phyloP scores from a whole-genome alignment of 2,113 vertebrate species.

The Asarcornis scutulata region DNA sequence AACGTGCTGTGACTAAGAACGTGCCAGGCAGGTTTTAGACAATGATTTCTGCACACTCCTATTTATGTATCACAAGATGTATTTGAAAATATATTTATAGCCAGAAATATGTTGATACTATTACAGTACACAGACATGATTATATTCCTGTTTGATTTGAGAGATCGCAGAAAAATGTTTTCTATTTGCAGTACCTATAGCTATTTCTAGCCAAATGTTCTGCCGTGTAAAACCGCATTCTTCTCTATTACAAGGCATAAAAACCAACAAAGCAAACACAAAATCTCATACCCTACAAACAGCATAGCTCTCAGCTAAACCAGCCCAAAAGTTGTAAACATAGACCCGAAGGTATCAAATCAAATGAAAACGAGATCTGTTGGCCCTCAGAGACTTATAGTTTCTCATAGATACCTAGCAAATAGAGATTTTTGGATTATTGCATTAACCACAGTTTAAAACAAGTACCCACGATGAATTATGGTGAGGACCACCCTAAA shows the following conservation, averaged over 20 bases:
- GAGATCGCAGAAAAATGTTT: background rate
- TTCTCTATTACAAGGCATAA: constrained; percentile 2
- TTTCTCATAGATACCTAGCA: background rate
- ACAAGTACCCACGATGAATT: background rate
- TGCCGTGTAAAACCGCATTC: background rate
- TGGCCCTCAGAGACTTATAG: background rate
- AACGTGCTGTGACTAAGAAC: background rate
- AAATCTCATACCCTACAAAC: background rate
- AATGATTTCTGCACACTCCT: background rate
- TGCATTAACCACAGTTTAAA: background rate
- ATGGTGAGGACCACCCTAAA: background rate
- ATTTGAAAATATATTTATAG: background rate
- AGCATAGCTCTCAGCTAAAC: background rate
- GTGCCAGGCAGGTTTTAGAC: background rate
- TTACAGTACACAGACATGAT: background rate
- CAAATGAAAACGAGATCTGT: background rate
- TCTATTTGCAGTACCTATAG: constrained; percentile 21
- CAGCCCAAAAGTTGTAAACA: background rate
- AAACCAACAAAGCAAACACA: constrained; percentile 11
- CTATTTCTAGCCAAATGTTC: constrained; percentile 27
- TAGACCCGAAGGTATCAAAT: background rate
- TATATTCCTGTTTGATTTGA: background rate
- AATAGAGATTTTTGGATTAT: background rate
- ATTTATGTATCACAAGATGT: background rate
- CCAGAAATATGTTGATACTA: background rate